These are phyloP conservation scores for Philaenus spumarius DNA, from an alignment of 1,140 invertebrate genomes.

Conservation along the genomic window DNA sequence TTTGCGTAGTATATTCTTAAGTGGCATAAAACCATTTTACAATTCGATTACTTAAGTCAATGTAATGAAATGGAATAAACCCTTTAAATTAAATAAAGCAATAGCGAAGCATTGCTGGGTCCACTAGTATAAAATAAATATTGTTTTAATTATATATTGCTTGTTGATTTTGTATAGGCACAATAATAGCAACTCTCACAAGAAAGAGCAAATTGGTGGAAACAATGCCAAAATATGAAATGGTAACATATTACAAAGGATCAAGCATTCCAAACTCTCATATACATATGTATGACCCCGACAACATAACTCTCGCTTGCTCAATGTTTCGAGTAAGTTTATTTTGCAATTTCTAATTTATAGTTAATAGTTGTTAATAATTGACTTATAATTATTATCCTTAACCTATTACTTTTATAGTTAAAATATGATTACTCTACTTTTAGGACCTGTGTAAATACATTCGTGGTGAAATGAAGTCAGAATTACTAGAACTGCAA, in stretches of 20 bases:
- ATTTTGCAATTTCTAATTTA: not conserved
- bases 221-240: slow-evolving; percentile 81
- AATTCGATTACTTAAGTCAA: too few species aligned
- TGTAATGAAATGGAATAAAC: too few species aligned
- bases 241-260: slow-evolving; percentile 84
- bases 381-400: not conserved
- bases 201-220: slow-evolving; percentile 71
- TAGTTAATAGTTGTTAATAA: not conserved
- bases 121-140: too few species aligned
- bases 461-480: slow-evolving; percentile 74
- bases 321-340: slow-evolving; percentile 77
- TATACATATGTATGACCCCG: slow-evolving; percentile 91
- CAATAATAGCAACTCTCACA: slow-evolving; percentile 83
- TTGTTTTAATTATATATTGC: too few species aligned
- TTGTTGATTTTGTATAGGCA: too few species aligned
- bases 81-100: too few species aligned
- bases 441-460: slow-evolving; percentile 80
- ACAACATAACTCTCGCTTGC: slow-evolving; percentile 85
- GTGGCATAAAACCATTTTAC: too few species aligned
- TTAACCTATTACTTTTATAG: not conserved
- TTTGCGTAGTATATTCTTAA: too few species aligned
- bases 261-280: slow-evolving; percentile 88
- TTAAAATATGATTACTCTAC: slow-evolving; percentile 4
- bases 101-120: too few species aligned
- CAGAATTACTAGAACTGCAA: slow-evolving; percentile 69